These are phyloP conservation scores for Blastomussa wellsi DNA, from an alignment of 92 coral and sea anemone species.

Conservation along the genomic window DNA sequence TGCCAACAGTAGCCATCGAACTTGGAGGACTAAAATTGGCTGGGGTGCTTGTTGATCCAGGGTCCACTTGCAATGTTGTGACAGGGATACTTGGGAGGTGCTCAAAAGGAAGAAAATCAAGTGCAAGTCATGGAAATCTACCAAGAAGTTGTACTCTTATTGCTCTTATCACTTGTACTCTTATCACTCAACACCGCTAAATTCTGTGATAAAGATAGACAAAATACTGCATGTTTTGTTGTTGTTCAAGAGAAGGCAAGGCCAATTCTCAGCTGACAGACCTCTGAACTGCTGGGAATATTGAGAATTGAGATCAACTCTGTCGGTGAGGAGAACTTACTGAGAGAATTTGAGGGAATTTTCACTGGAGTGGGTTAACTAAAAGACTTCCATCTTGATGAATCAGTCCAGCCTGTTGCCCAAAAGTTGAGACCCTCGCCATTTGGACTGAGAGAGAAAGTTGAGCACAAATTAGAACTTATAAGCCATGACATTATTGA, in stretches of 20 bases:
- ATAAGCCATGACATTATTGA: constrained; percentile 9
- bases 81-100: constrained; percentile 26
- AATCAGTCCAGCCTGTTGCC: constrained; percentile 24
- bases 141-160: constrained; percentile 27
- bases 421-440: constrained; percentile 28
- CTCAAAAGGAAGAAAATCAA: constrained; percentile 24
- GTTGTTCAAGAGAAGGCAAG: constrained; percentile 44
- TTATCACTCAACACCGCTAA: constrained; percentile 18
- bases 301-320: neutral
- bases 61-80: constrained; percentile 51
- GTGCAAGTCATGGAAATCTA: constrained; percentile 24
- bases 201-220: constrained; percentile 20
- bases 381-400: constrained; percentile 22
- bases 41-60: constrained; percentile 39
- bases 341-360: constrained; percentile 3
- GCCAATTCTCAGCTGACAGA: constrained; percentile 25
- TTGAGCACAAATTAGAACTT: constrained; percentile 32
- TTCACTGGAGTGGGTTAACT: constrained; percentile 38
- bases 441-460: constrained; percentile 38
- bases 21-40: constrained; percentile 35
- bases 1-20: constrained; percentile 16
- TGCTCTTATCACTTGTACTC: constrained; percentile 22
- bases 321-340: constrained; percentile 19
- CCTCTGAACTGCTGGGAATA: constrained; percentile 37
- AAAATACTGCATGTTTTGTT: constrained; percentile 20